Evolutionary conservation across 2,797 vertebrate genomes (phyloP).

Genomic region (Delichon dasypus): DNA sequence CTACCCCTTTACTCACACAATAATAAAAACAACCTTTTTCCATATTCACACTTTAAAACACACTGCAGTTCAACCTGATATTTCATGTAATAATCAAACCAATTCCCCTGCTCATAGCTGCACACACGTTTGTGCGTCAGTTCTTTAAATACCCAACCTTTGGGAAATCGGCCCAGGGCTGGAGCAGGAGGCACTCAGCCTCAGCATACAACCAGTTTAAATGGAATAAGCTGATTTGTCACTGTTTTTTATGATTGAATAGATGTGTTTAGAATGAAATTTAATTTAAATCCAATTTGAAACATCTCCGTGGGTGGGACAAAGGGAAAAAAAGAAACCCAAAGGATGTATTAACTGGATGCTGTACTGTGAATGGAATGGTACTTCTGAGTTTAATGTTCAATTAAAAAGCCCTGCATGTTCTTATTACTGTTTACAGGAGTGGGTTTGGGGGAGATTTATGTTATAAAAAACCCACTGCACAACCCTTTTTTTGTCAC

Average conservation of each 20-base stretch:
- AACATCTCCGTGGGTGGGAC: conserved; percentile 68
- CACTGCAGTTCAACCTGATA: not conserved
- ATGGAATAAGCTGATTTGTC: conserved; percentile 69
- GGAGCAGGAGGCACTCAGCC: conserved; percentile 15
- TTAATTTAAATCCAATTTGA: conserved; percentile 76
- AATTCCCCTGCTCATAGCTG: conserved; percentile 25
- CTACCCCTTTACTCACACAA: not conserved
- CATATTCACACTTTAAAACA: conserved; percentile 6
- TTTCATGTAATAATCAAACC: conserved; percentile 45
- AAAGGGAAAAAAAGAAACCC: conserved; percentile 34
- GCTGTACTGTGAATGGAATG: conserved; percentile 36
- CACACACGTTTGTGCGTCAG: not conserved
- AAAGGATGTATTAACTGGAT: conserved; percentile 51
- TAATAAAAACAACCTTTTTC: not conserved
- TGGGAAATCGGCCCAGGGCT: conserved; percentile 28
- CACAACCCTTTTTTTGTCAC: conserved; percentile 7
- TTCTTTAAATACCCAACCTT: conserved; percentile 46
- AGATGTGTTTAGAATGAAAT: conserved; percentile 71
- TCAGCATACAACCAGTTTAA: conserved; percentile 56
- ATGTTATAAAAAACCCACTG: not conserved
- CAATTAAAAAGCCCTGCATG: conserved; percentile 49
- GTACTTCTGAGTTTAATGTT: conserved; percentile 43
- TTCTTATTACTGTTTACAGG: conserved; percentile 58
- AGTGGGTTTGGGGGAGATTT: conserved; percentile 52
- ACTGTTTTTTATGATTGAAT: conserved; percentile 70